Evolutionary conservation across 2,888 invertebrate genomes (phyloP), one percentile per base, ranked within the genome.

Genomic region (Elaeidobius kamerunicus): DNA sequence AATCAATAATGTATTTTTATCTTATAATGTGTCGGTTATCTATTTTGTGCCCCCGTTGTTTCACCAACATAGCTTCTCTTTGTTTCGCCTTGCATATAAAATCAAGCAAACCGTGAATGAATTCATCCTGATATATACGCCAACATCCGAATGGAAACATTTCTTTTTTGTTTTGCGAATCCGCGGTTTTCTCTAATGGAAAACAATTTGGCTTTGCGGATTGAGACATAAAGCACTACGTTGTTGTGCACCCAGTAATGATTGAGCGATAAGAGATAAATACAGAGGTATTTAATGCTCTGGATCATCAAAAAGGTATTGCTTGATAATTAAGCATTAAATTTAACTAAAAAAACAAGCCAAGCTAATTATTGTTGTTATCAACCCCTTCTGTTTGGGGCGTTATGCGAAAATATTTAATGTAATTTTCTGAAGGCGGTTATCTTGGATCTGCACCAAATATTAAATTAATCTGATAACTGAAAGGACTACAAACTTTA

Each of bases 61-160:
- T 23, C 23, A 17, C 30, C 42, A 50, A 43, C 43, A 36, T 43
- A 18, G 34, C 43, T 27, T 50, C 43, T 35, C 51, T 52, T 52
- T 52, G 52, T 46, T 52, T 46, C 30, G 34, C 35, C 17, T 20
- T 32, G 52, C 52, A 40, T 45, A 46, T 52, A 46, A 52, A 52
- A 46, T 41, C 40, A 39, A 52, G 41, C 46, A 52, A 52, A 46
- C 52, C 52, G 52, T 46, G 42, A 52, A 52, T 46, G 52, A 45
- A 52, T 52, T 40, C 36, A 19, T 40, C n/a, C 40, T 45, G 23
- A 50, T 50, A 50, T 49, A n/a, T 28, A 19, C 15, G 42, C 42
- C 42, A 42, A 16, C n/a, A n/a, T n/a, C 28, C 28, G 16, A 42
- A 28, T 42, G 28, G 17, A 14, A 42, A 42, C 39, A 11, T 12